Conservation (phyloP, 2,888 invertebrate genomes). For the Spisula subtruncata region DNA sequence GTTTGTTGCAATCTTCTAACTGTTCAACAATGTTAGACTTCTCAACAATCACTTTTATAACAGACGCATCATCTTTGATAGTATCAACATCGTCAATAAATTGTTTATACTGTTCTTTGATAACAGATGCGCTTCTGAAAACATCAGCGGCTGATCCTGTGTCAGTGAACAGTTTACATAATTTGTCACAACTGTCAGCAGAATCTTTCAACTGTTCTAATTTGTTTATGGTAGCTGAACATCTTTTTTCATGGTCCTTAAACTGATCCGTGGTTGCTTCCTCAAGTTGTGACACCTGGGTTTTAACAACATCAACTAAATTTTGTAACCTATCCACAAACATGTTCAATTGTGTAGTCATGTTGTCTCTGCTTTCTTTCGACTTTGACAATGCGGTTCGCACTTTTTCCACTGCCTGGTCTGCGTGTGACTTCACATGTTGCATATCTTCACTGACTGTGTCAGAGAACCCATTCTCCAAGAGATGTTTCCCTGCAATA, state of each 20-base stretch:
- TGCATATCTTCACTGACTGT: background rate
- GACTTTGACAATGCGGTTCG: background rate
- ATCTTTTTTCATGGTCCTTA: background rate
- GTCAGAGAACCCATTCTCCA: background rate
- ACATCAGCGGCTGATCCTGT: background rate
- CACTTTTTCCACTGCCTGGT: background rate
- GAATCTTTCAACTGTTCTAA: background rate
- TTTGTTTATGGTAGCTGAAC: background rate
- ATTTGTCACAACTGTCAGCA: background rate
- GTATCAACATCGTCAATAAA: constrained; percentile 9
- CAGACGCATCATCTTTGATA: background rate
- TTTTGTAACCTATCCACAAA: constrained; percentile 22
- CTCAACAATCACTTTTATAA: constrained; percentile 2
- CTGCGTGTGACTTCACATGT: background rate
- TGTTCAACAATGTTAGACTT: background rate
- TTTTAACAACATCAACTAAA: background rate
- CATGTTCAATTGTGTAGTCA: background rate
- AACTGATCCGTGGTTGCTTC: background rate
- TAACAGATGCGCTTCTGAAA: background rate
- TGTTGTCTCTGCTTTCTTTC: background rate
- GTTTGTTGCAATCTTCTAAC: background rate
- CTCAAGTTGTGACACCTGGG: background rate
- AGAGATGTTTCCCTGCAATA: background rate
- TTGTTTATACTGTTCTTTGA: background rate
- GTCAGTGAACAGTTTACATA: background rate